Percentiles rank a stretch among this genome's conserved stretches.
phyloP scores from a whole-genome alignment of 2,113 vertebrate genomes.

The Dicrurus megarhynchus region DNA sequence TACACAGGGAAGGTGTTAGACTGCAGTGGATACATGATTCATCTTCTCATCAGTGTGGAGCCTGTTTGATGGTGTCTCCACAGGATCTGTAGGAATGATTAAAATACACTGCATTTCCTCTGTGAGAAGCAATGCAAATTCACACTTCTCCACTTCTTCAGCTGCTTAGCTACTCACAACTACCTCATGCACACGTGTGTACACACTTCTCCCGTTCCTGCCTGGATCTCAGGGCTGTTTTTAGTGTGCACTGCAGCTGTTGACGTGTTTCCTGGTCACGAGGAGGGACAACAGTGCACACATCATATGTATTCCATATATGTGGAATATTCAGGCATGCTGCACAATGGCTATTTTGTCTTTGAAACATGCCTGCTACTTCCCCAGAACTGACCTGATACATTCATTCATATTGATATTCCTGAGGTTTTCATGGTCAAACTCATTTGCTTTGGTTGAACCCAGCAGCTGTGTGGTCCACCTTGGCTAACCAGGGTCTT shows the following conservation, averaged over 20 bases:
- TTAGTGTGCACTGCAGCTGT: too few species aligned
- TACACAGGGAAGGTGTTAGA: not conserved
- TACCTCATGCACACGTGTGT: not conserved
- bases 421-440: not conserved
- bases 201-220: not conserved
- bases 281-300: not conserved
- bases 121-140: not conserved
- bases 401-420: not conserved
- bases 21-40: not conserved
- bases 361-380: not conserved
- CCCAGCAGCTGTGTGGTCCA: not conserved
- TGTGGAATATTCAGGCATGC: not conserved
- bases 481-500: not conserved
- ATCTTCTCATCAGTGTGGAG: not conserved
- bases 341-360: not conserved
- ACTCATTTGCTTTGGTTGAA: not conserved
- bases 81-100: not conserved
- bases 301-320: not conserved
- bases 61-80: not conserved
- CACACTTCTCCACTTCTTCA: not conserved
- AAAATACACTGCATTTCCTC: not conserved
- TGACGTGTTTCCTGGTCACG: not conserved
- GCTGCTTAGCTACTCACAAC: not conserved
- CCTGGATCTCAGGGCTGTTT: not conserved
- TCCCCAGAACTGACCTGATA: not conserved